These are phyloP conservation scores for Emydura subglobosa DNA, from an alignment of 2,113 vertebrate genomes.

Conservation along the genomic window DNA sequence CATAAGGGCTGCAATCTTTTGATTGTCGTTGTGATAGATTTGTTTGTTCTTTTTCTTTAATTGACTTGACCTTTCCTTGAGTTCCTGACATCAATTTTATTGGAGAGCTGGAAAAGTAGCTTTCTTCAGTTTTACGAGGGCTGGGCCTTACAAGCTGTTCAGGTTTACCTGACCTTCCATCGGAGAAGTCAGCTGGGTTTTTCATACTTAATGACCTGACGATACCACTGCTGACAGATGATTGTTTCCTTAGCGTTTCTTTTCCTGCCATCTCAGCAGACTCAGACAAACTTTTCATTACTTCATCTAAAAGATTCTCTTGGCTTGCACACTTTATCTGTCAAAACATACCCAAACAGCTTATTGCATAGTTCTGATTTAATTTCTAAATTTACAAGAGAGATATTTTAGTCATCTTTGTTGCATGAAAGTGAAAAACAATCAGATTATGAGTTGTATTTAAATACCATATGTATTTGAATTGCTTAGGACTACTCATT, in stretches of 20 bases:
- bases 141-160: constrained; percentile 77
- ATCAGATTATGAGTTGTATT: not conserved
- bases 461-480: not conserved
- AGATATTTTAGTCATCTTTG: not conserved
- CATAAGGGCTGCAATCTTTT: constrained; percentile 85
- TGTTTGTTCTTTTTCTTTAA: constrained; percentile 85
- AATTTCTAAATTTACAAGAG: not conserved
- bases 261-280: constrained; percentile 84
- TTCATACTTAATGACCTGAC: constrained; percentile 89
- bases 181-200: constrained; percentile 75
- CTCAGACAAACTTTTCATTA: constrained; percentile 87
- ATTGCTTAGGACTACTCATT: not conserved
- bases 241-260: constrained; percentile 76
- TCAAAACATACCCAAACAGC: not conserved
- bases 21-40: constrained; percentile 78
- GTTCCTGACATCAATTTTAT: constrained; percentile 77
- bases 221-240: constrained; percentile 81
- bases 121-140: constrained; percentile 88
- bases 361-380: not conserved
- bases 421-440: not conserved
- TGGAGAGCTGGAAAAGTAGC: constrained; percentile 82
- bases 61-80: constrained; percentile 83
- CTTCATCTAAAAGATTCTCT: constrained; percentile 93
- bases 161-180: constrained; percentile 77
- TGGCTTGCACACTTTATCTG: constrained; percentile 88